Evolutionary conservation across 2,797 vertebrate genomes (phyloP), one percentile per base, ranked within the genome.

Genomic region (Lophotriccus pileatus): DNA sequence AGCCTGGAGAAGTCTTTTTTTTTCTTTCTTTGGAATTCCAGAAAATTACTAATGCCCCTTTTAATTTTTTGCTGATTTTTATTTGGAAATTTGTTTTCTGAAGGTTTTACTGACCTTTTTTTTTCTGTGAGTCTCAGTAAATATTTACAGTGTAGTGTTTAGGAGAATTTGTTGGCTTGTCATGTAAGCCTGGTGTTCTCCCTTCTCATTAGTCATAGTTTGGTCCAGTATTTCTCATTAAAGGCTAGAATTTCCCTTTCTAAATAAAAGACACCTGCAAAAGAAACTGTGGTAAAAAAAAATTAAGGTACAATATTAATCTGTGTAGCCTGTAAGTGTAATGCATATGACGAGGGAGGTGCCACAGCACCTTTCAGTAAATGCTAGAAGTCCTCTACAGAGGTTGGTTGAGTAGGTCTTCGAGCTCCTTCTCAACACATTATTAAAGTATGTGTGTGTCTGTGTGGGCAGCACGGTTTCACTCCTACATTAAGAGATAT

Each of bases 21-120:
- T 83, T n/a, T 20, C 25, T 95, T 95, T 88, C 70, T 95, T 94
- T 94, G 81, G 63, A 93, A 83, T 96, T 94, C 81, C 24, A 84
- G 94, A 94, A 97, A 96, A 93, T 49, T 7, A 62, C 84, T 86
- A 74, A 70, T 91, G 43, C 52, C 63, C 13, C 23, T 74, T 84
- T 69, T 74, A 70, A 87, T 74, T 90, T 89, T 76, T 78, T 91
- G 52, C 59, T 95, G 81, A 39, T 43, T 96, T 94, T 96, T 73
- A 76, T 89, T 95, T 92, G 79, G 77, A 92, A 97, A 92, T 85
- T 30, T 86, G 5, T 75, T 75, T 96, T 89, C 72, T 52, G 66
- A 93, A 94, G 69, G 34, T 70, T 49, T 66, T 39, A 5, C 9
- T 63, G 60, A 7, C 41, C 78, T 86, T 41, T 28, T 86, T 44